phyloP scores from a whole-genome alignment of 1,140 invertebrate species.

The Listronotus oregonensis region DNA sequence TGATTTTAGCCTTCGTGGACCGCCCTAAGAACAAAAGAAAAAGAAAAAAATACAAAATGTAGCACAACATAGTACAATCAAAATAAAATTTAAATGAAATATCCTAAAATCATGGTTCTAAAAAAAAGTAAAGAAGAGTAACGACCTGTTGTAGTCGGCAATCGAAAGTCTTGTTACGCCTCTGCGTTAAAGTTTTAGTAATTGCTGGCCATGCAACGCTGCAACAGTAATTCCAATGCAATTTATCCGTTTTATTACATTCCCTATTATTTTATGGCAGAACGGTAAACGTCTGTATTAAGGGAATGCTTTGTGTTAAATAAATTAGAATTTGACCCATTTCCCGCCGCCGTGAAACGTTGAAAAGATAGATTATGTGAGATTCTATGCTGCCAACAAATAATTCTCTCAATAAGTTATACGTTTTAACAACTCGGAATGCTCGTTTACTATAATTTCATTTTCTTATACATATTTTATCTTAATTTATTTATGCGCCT shows the following conservation, averaged over 20 bases:
- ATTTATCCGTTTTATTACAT: conserved; percentile 14
- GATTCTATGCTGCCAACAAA: conserved; percentile 1
- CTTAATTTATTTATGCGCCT: no score
- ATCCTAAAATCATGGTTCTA: no score
- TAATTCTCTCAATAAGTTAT: not conserved
- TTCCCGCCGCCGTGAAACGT: not conserved
- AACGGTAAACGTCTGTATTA: conserved; percentile 14
- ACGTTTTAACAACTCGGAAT: no score
- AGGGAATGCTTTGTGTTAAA: conserved; percentile 8
- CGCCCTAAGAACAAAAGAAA: no score
- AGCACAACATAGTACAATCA: no score
- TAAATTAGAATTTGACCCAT: conserved; percentile 12
- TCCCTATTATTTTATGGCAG: conserved; percentile 9
- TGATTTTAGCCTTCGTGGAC: no score
- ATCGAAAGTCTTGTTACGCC: not conserved
- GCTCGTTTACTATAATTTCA: no score
- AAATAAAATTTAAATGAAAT: no score
- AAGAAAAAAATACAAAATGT: no score
- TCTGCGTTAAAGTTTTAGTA: not conserved
- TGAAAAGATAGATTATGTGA: conserved; percentile 12
- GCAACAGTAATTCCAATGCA: conserved; percentile 10
- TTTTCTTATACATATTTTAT: no score
- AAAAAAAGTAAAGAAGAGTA: no score
- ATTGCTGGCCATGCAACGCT: conserved; percentile 3
- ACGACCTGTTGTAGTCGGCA: no score